These are phyloP conservation scores for Austrofundulus limnaeus DNA, from an alignment of 2,113 vertebrate species.

Conservation along the genomic window DNA sequence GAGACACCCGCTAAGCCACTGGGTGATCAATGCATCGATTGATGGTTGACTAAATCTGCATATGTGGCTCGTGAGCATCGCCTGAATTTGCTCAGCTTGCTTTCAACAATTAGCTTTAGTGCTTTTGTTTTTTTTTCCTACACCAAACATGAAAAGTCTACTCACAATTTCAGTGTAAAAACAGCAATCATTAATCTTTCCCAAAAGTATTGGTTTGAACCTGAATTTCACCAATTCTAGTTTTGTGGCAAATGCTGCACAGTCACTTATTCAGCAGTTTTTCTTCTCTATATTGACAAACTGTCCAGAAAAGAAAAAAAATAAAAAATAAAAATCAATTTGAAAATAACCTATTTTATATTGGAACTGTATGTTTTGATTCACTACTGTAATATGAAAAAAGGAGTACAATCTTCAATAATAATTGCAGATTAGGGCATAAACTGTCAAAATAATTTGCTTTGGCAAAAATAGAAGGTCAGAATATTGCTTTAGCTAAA, in stretches of 20 bases:
- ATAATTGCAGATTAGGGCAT: background rate
- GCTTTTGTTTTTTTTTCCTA: background rate
- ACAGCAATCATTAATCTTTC: background rate
- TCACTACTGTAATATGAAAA: constrained; percentile 6
- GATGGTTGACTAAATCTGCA: constrained; percentile 5
- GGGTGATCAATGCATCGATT: constrained; percentile 20
- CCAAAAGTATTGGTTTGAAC: constrained; percentile 20
- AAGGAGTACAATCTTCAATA: background rate
- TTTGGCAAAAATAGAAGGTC: constrained; percentile 12
- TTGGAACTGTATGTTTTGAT: background rate
- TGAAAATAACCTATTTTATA: background rate
- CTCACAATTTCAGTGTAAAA: too few relatives aligned
- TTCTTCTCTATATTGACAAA: background rate
- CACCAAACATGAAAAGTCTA: too few relatives aligned
- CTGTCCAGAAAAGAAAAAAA: background rate
- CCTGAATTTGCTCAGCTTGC: background rate
- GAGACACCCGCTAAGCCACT: background rate
- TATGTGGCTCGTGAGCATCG: background rate
- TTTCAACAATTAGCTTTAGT: background rate
- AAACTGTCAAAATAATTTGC: background rate
- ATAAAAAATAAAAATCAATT: background rate
- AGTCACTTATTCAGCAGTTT: constrained; percentile 15
- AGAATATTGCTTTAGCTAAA: constrained; percentile 24
- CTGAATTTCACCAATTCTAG: background rate
- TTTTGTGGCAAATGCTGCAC: constrained; percentile 21